Conservation (phyloP, 2,797 vertebrate genomes). For the Crotalus adamanteus region DNA sequence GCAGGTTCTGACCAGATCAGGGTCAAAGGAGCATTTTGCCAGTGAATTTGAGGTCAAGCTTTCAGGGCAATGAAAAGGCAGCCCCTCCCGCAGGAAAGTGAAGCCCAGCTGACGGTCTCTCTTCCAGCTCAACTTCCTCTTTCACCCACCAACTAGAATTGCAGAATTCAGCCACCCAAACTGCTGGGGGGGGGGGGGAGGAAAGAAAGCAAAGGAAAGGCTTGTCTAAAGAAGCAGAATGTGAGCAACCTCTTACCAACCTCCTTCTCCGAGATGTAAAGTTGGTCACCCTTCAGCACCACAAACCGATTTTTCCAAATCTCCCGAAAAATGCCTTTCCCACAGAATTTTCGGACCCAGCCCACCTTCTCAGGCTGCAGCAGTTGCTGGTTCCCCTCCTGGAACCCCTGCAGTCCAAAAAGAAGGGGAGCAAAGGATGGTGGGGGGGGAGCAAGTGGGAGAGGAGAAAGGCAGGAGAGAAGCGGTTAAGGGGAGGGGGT, state of each 20-base stretch:
- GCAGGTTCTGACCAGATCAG: background rate
- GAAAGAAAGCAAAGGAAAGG: background rate
- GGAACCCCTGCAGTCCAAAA: constrained; percentile 72
- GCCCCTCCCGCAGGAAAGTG: background rate
- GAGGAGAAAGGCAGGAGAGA: background rate
- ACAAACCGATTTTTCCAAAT: constrained; percentile 96
- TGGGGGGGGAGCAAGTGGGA: background rate
- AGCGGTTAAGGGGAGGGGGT: background rate
- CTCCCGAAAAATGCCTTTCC: constrained; percentile 92
- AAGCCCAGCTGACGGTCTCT: background rate
- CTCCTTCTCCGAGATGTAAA: constrained; percentile 92
- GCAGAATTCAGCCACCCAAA: background rate
- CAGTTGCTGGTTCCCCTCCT: constrained; percentile 76
- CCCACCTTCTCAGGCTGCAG: constrained; percentile 85
- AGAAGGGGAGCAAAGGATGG: too few relatives aligned
- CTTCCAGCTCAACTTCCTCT: background rate
- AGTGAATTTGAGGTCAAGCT: too few relatives aligned
- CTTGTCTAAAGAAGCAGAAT: too few relatives aligned
- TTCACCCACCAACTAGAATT: background rate
- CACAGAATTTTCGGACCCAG: constrained; percentile 95
- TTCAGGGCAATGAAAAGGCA: background rate
- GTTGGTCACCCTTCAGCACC: constrained; percentile 87
- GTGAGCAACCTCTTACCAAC: constrained; percentile 66
- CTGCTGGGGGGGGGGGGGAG: background rate
- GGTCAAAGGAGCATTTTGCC: background rate